Conservation (phyloP, 1,140 invertebrate genomes). For the Spodoptera litura region DNA sequence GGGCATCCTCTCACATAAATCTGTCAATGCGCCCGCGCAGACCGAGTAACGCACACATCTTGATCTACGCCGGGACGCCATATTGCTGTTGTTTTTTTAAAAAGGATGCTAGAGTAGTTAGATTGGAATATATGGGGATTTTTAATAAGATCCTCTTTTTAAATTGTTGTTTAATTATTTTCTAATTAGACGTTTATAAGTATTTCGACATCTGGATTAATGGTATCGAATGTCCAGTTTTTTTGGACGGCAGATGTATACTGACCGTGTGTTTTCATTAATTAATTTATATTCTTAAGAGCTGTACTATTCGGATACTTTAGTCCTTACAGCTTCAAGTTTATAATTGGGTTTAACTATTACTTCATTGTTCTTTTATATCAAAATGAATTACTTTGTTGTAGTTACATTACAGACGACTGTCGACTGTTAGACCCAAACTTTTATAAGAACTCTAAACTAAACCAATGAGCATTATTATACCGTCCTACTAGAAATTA, state of each 20-base stretch:
- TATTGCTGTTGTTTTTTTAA: conserved; percentile 40
- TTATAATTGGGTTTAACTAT: too few relatives aligned
- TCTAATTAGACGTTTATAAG: conserved; percentile 5
- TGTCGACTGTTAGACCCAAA: too few relatives aligned
- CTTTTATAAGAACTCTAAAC: too few relatives aligned
- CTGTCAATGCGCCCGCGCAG: conserved; percentile 73
- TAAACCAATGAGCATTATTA: too few relatives aligned
- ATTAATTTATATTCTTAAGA: too few relatives aligned
- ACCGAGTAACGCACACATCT: conserved; percentile 74
- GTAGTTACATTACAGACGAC: too few relatives aligned
- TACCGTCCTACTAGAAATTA: background rate
- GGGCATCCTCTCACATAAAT: conserved; percentile 70
- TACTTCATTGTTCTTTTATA: too few relatives aligned
- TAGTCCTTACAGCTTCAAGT: too few relatives aligned
- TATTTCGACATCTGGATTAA: background rate
- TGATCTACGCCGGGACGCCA: conserved; percentile 63
- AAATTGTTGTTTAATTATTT: conserved; percentile 1
- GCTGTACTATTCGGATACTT: too few relatives aligned
- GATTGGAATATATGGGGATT: conserved; percentile 20
- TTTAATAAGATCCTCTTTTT: conserved; percentile 23
- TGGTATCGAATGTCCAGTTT: background rate
- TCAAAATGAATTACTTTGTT: too few relatives aligned
- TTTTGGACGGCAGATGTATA: too few relatives aligned
- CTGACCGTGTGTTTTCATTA: too few relatives aligned
- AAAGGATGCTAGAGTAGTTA: conserved; percentile 10